A percentile compares a stretch with the other conserved stretches of the same genome.
These are phyloP conservation scores for Pagrus major DNA, from an alignment of 2,113 vertebrate genomes.

Conservation along the genomic window DNA sequence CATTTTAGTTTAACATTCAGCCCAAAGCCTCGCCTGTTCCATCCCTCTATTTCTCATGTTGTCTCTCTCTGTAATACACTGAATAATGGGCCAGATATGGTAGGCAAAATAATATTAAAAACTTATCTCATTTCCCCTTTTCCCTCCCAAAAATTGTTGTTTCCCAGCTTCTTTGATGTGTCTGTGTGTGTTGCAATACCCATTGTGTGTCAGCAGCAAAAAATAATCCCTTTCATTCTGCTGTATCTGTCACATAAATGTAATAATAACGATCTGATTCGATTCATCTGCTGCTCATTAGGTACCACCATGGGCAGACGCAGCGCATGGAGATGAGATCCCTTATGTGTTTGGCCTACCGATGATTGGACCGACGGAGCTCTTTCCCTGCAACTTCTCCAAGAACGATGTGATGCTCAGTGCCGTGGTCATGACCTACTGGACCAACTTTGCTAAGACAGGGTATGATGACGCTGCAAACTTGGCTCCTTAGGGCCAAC, in stretches of 20 bases:
- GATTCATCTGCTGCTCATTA: slow-evolving; percentile 51
- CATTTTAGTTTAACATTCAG: slow-evolving; percentile 10
- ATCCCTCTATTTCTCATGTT: slow-evolving; percentile 20
- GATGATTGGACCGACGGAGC: slow-evolving; percentile 98
- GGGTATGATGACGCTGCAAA: slow-evolving; percentile 85
- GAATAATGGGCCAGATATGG: slow-evolving; percentile 24
- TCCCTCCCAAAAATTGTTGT: neutral
- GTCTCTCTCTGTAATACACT: slow-evolving; percentile 20
- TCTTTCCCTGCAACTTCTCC: slow-evolving; percentile 99
- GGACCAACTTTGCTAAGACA: slow-evolving; percentile 99
- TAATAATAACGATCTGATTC: slow-evolving; percentile 38
- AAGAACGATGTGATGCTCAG: slow-evolving; percentile 99
- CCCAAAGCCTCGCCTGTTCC: slow-evolving; percentile 9
- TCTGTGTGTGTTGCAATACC: slow-evolving; percentile 12
- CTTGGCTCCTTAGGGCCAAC: neutral
- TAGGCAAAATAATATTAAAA: slow-evolving; percentile 17
- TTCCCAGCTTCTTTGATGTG: slow-evolving; percentile 13
- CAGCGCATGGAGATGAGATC: slow-evolving; percentile 97
- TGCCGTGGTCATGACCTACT: slow-evolving; percentile 99
- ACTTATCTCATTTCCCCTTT: slow-evolving; percentile 1
- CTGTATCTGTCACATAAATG: slow-evolving; percentile 30
- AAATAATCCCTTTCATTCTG: slow-evolving; percentile 21
- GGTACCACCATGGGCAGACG: slow-evolving; percentile 97
- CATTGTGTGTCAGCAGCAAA: slow-evolving; percentile 10
- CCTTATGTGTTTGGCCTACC: slow-evolving; percentile 97